Conservation (phyloP, 2,113 vertebrate species). For the Ceyx melanurus region DNA sequence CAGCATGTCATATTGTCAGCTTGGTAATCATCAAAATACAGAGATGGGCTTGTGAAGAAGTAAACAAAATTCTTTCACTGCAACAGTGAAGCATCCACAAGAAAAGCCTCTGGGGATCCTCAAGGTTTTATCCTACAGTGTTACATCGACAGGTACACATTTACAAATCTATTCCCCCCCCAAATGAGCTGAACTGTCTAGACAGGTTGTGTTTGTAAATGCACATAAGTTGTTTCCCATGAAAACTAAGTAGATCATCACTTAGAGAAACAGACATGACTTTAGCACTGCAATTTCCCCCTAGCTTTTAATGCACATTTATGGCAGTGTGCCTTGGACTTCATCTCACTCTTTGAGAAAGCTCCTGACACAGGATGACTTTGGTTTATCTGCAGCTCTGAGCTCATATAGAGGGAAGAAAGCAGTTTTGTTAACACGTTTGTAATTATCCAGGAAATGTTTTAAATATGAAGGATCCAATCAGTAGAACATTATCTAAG, state of each 20-base stretch:
- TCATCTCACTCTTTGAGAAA: neutral
- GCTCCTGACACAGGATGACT: neutral
- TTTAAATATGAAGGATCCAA: neutral
- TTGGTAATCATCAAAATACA: conserved; percentile 3
- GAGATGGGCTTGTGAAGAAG: conserved; percentile 20
- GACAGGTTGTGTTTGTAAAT: neutral
- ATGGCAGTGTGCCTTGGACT: neutral
- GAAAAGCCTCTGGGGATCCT: neutral
- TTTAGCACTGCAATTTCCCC: neutral
- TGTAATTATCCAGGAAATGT: neutral
- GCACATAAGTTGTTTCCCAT: neutral
- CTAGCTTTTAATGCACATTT: neutral
- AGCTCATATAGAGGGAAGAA: neutral
- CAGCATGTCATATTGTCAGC: conserved; percentile 9
- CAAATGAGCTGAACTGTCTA: neutral
- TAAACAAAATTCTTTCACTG: conserved; percentile 45
- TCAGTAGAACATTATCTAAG: neutral
- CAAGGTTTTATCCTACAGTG: neutral
- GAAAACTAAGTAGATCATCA: neutral
- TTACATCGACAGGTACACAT: neutral
- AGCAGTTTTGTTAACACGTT: neutral
- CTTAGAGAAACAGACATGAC: neutral
- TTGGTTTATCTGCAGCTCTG: neutral
- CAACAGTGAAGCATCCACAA: neutral
- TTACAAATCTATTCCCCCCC: conserved; percentile 21